These are phyloP conservation scores for Myiotriccus ornatus DNA, from an alignment of 2,797 vertebrate species.

Conservation along the genomic window DNA sequence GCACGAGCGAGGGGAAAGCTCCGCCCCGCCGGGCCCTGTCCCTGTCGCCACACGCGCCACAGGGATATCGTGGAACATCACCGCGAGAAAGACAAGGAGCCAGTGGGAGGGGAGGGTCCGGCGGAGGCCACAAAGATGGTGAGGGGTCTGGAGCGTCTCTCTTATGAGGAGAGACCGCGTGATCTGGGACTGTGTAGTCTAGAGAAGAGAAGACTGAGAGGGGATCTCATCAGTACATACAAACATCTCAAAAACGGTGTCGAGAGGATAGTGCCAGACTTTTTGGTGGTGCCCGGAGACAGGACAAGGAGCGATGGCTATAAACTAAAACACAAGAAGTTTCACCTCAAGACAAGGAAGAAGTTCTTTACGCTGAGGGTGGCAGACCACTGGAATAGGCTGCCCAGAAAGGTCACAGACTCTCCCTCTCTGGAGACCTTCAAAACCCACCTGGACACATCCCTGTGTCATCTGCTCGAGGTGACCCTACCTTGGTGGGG, in stretches of 20 bases:
- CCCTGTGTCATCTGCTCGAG: background rate
- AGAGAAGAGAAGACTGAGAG: background rate
- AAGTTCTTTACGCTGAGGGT: background rate
- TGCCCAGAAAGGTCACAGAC: rapidly evolving
- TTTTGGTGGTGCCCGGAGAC: background rate
- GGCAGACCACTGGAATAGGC: background rate
- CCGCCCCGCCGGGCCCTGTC: rapidly evolving
- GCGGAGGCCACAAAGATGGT: no score
- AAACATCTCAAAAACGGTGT: background rate
- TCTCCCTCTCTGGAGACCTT: background rate
- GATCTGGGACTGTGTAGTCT: background rate
- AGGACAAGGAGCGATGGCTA: background rate
- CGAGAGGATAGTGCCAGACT: background rate
- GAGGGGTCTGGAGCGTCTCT: background rate
- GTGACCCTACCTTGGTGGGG: background rate
- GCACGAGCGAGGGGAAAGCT: background rate
- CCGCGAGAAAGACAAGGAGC: background rate
- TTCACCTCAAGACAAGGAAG: background rate
- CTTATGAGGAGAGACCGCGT: background rate
- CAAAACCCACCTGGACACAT: background rate
- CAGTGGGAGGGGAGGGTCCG: no score
- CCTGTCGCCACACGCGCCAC: no score
- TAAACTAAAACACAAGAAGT: background rate
- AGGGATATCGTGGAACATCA: rapidly evolving
- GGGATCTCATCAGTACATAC: background rate